Evolutionary conservation across 2,113 vertebrate genomes (phyloP), one percentile per base, ranked within the genome.

Genomic region (Heterotis niloticus): DNA sequence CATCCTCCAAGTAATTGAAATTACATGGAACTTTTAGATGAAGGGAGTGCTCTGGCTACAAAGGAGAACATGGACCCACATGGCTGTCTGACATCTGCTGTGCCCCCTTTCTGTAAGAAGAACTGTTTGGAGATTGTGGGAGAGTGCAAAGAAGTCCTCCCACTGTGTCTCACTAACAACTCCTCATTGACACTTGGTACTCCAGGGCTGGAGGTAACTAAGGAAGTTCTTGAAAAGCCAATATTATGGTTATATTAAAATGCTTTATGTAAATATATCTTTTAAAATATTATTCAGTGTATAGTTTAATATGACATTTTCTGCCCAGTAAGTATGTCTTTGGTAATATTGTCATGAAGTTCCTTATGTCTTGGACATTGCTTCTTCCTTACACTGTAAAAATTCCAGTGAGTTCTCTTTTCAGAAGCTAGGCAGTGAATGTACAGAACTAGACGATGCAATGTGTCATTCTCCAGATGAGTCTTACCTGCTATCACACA

Each of bases 11-110:
- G 10, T 57, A 56, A 66, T 78, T 52, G 17, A 20, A 80, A 20
- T 13, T 9, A 71, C 56, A 16, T 79, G 54, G 57, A 5, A 56
- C 44, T 73, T 75, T 77, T 85, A 92, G 91, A 86, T 83, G 81
- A 28, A 24, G 64, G 65, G 78, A 78, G 71, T 51, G 29, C n/a
- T 71, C 67, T 78, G 10, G 74, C 29, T 81, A 83, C 79, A n/a
- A 91, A 89, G 77, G 91, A 93, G 81, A 91, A 92, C 86, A 59
- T 29, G 26, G 62, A 67, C 65, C 73, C 65, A 5, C 23, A 17
- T 0, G 69, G 57, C 1, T 66, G 79, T 79, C 78, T 82, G 34
- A 82, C 81, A n/a, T 18, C 24, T 18, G 13, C 44, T 44, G 80
- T 80, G 0, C 87, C 90, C 44, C 78, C 85, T 23, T 78, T 81